A percentile compares a stretch with the other conserved stretches of the same genome.
Evolutionary conservation across 2,113 vertebrate species (phyloP).

Genomic region (Halcyon senegalensis): DNA sequence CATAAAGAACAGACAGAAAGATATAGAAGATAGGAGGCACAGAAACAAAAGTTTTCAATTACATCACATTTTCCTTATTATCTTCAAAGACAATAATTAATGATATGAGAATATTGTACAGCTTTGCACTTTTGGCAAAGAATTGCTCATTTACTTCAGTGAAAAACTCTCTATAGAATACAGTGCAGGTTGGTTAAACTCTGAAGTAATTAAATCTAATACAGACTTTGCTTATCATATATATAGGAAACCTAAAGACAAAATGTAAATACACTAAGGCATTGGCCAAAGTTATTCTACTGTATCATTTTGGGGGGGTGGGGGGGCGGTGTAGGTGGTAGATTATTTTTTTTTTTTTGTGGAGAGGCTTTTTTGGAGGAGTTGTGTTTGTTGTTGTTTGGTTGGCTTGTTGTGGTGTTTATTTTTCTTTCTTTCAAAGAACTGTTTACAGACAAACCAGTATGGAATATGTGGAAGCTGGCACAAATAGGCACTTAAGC

Average conservation of each 20-base stretch:
- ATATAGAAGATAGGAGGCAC: not conserved
- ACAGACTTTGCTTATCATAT: not conserved
- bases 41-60: not conserved
- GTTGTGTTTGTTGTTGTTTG: not conserved
- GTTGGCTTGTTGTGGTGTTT: not conserved
- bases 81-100: not conserved
- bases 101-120: not conserved
- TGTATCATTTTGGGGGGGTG: no score
- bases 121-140: not conserved
- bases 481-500: not conserved
- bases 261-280: no score
- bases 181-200: not conserved
- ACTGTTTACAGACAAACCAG: not conserved
- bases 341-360: no score
- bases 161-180: not conserved
- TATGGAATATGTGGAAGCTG: not conserved
- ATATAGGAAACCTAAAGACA: not conserved
- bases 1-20: not conserved
- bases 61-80: not conserved
- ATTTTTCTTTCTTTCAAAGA: not conserved
- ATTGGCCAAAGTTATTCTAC: no score
- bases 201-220: not conserved
- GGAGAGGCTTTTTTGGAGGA: no score
- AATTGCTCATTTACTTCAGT: not conserved
- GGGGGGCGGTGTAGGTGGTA: no score